Evolutionary conservation across 2,888 invertebrate species (phyloP).

Genomic region (Megamerina dolium): DNA sequence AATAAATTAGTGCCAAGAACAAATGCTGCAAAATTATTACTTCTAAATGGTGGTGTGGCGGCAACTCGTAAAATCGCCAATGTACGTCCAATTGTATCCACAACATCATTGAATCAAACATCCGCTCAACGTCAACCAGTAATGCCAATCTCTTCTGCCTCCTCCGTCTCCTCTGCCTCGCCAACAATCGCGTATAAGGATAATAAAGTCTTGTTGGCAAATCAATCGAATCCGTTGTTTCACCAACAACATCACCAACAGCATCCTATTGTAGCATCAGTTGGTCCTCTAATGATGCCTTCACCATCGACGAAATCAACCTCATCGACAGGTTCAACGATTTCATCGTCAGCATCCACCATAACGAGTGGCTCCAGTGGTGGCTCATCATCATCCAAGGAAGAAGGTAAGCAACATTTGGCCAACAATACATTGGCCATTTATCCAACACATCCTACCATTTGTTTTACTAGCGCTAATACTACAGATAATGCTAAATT

Average conservation of each 20-base stretch:
- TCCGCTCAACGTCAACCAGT: conserved; percentile 15
- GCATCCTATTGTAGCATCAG: conserved; percentile 10
- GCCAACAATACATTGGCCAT: too few relatives aligned
- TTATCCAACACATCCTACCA: too few relatives aligned
- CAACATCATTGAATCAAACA: conserved; percentile 25
- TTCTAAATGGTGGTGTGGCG: conserved; percentile 36
- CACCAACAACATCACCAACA: conserved; percentile 23
- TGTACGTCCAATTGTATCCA: conserved; percentile 42
- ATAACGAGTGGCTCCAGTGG: conserved; percentile 13
- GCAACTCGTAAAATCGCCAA: conserved; percentile 42
- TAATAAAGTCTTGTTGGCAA: conserved; percentile 34
- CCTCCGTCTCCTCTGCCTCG: too few relatives aligned
- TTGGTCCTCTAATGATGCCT: conserved; percentile 30
- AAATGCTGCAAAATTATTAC: conserved; percentile 28
- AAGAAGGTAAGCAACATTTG: conserved; percentile 39
- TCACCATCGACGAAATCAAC: conserved; percentile 43
- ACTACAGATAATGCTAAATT: too few relatives aligned
- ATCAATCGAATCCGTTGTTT: conserved; percentile 32
- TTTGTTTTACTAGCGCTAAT: conserved; percentile 12
- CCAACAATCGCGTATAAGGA: conserved; percentile 21
- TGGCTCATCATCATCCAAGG: conserved; percentile 24
- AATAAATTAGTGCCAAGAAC: conserved; percentile 12
- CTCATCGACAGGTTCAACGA: conserved; percentile 40
- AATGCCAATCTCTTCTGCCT: background rate
- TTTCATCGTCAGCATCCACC: conserved; percentile 32